Percentiles rank a stretch among this genome's conserved stretches.
phyloP scores from a whole-genome alignment of 2,888 invertebrate genomes.

The Chrysolina haemoptera region DNA sequence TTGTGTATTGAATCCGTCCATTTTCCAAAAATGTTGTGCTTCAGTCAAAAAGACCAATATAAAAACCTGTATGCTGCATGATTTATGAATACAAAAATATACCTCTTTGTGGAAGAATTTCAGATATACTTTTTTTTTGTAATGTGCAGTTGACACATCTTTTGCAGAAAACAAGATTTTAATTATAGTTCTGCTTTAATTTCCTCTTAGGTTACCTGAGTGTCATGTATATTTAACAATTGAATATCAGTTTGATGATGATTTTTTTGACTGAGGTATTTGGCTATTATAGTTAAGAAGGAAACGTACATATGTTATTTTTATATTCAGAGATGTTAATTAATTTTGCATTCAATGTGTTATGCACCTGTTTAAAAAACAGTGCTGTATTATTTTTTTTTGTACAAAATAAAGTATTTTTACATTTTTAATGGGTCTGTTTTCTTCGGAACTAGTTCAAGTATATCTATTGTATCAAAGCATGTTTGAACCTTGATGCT shows the following conservation, averaged over 20 bases:
- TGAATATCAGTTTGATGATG: neutral
- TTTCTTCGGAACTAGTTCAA: constrained; percentile 55
- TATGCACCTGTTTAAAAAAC: constrained; percentile 41
- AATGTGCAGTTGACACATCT: too few species aligned
- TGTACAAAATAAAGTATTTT: constrained; percentile 53
- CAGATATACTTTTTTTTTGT: too few species aligned
- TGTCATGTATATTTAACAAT: too few species aligned
- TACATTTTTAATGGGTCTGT: constrained; percentile 41
- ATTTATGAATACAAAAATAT: too few species aligned
- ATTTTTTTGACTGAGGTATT: constrained; percentile 9
- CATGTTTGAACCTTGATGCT: constrained; percentile 24
- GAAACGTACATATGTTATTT: neutral
- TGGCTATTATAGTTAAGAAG: too few species aligned
- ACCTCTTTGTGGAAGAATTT: too few species aligned
- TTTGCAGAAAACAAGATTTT: too few species aligned
- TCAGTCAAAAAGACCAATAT: constrained; percentile 5
- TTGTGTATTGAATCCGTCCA: constrained; percentile 34
- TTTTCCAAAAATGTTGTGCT: constrained; percentile 22
- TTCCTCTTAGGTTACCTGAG: too few species aligned
- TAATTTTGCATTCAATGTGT: constrained; percentile 31
- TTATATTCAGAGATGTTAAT: constrained; percentile 21
- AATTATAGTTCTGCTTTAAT: too few species aligned
- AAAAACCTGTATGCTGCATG: neutral
- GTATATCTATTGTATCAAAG: constrained; percentile 52
- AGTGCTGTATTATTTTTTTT: constrained; percentile 45